Evolutionary conservation across 2,113 vertebrate genomes (phyloP).

Genomic region (Seriola aureovittata): DNA sequence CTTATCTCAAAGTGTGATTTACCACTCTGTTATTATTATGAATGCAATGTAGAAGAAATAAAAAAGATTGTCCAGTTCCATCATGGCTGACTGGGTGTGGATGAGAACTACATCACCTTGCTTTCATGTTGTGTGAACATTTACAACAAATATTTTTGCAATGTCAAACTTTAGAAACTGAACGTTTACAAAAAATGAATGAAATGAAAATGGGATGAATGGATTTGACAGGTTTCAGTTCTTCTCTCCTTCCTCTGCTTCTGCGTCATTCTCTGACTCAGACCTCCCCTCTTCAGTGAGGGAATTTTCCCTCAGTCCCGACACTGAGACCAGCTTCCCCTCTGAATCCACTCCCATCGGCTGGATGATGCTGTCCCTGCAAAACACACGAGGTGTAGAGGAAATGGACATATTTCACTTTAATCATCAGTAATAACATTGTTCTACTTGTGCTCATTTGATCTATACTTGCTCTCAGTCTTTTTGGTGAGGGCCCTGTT

Average conservation of each 20-base stretch:
- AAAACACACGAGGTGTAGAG: background rate
- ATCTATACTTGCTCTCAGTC: too few relatives aligned
- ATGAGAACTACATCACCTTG: background rate
- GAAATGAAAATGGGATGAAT: background rate
- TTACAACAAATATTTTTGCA: conserved; percentile 6
- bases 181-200: conserved; percentile 30
- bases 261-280: conserved; percentile 57
- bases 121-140: background rate
- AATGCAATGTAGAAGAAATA: conserved; percentile 1
- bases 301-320: conserved; percentile 49
- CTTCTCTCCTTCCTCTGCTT: conserved; percentile 49
- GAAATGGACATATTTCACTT: background rate
- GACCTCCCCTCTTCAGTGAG: conserved; percentile 58
- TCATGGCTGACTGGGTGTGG: background rate
- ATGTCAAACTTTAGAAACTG: conserved; percentile 2
- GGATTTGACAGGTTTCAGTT: conserved; percentile 37
- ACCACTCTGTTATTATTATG: conserved; percentile 5
- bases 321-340: conserved; percentile 76
- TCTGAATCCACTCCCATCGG: conserved; percentile 78
- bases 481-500: too few relatives aligned
- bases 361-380: conserved; percentile 77
- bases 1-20: background rate
- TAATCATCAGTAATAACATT: background rate
- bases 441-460: background rate
- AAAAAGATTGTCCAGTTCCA: background rate